Base-by-base conservation (phyloP, 2,113 vertebrate species). In the Ciconia boyciana region DNA sequence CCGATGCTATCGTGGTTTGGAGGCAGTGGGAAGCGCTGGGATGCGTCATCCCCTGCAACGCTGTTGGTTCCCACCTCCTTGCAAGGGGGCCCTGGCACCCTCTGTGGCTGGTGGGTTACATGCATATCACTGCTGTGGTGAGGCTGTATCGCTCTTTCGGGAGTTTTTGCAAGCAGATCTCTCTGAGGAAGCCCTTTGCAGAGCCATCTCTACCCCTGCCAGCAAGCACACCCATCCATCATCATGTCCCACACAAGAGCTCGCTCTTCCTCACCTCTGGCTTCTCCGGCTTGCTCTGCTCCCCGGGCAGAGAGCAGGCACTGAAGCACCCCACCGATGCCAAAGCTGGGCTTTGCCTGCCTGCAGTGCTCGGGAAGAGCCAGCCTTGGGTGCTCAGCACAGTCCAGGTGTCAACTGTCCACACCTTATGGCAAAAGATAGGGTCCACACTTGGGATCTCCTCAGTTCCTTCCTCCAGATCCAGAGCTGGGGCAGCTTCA, bases 21-120 rank as follows among this genome's bases (percentile, higher is more conserved):
- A 91, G 58, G 44, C 84, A 85, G 66, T 83, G 95, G 61, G 60
- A 96, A 83, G 78, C 10, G 5, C 54, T 83, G 82, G 54, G 81
- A 85, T 72, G 82, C 2, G 22, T 96, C 84, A 94, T 79, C 13
- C 55, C 11, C 65, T 57, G 55, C 77, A 68, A 25, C 1, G 10
- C 25, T 91, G 26, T 24, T 76, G 24, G 34, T 65, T 95, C 69
- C 68, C 76, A 93, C 6, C 14, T 13, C 60, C 8, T 92, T 74
- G 16, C 46, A 81, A 81, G 29, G 43, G 51, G 49, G 15, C 39
- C 58, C 54, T 77, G 66, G 18, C 39, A 75, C 10, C 5, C 19
- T n/a, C 13, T 7, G 3, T 16, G 32, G 25, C 19, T 49, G n/a
- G 31, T 32, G 36, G 16, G 32, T 55, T 55, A 43, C 65, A 13